These are phyloP conservation scores for Carassius gibelio DNA, from an alignment of 2,113 vertebrate species.

Conservation along the genomic window DNA sequence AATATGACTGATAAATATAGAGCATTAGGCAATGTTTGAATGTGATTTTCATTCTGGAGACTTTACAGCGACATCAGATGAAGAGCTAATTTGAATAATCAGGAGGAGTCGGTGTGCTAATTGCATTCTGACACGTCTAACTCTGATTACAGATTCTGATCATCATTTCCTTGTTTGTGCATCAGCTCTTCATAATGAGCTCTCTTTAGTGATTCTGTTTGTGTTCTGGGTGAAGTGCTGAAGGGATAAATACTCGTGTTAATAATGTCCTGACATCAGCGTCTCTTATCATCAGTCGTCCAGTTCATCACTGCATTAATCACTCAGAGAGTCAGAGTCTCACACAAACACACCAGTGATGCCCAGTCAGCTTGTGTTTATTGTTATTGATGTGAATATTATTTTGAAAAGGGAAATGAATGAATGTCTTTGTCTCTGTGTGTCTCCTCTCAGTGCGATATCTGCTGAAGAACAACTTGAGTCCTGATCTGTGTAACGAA, in stretches of 20 bases:
- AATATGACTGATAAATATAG: no score
- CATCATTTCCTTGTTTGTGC: not conserved
- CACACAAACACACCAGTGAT: not conserved
- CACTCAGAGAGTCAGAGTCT: no score
- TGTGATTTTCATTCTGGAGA: no score
- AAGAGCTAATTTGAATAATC: no score
- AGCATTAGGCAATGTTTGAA: no score
- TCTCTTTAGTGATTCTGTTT: not conserved
- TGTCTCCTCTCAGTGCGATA: constrained; percentile 83
- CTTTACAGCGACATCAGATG: no score
- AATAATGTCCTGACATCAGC: not conserved
- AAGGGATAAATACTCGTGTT: no score
- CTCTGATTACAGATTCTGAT: not conserved
- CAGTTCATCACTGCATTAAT: not conserved
- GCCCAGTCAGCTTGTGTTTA: not conserved
- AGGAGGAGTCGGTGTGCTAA: not conserved
- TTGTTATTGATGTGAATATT: not conserved
- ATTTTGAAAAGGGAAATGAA: not conserved
- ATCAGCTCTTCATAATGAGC: not conserved
- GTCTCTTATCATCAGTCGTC: not conserved
- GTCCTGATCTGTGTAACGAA: constrained; percentile 94
- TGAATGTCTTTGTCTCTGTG: not conserved
- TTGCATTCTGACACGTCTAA: not conserved
- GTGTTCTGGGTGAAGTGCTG: not conserved
- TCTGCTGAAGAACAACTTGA: constrained; percentile 91